Evolutionary conservation across 2,888 invertebrate genomes (phyloP), one percentile per base, ranked within the genome.

Genomic region (Microctonus hyperodae): DNA sequence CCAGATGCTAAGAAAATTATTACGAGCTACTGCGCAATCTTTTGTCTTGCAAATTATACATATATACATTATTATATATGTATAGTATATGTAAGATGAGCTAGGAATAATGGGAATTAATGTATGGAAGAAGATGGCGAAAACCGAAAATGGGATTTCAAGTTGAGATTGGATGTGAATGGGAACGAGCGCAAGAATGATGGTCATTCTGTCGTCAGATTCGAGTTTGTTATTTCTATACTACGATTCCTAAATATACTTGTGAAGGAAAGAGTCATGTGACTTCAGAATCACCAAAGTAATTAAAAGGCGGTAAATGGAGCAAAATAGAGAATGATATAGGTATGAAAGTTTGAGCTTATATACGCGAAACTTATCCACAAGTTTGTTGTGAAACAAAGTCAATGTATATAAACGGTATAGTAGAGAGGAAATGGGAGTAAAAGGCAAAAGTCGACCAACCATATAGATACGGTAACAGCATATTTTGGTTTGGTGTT

Each of bases 211-310:
- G 57, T 57, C 33, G 7, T 20, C n/a, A 69, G 73, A 72, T 72
- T 72, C 73, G 70, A 77, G 77, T 79, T n/a, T 79, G 77, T 81
- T 79, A 79, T 78, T 81, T 80, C 75, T 44, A 44, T 44, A 44
- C n/a, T 44, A 28, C 28, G 16, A n/a, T 6, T 0, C 4, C 2
- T 44, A 3, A 16, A 44, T 44, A 35, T 35, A 10, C 16, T 16
- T 20, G 16, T 3, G 44, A 44, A 77, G 74, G 73, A 73, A 70
- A 68, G 57, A 65, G 73, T 74, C 76, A 71, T 77, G 74, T 76
- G 78, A n/a, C n/a, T 79, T 81, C 77, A 77, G 78, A 80, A 82
- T 82, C 79, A 79, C 78, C 77, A 76, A 81, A 80, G 81, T 82
- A 82, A 82, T 82, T 81, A 81, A 79, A 79, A 80, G 78, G 75